These are phyloP conservation scores for Heliconius ethilla DNA, from an alignment of 2,888 invertebrate species.

Conservation along the genomic window DNA sequence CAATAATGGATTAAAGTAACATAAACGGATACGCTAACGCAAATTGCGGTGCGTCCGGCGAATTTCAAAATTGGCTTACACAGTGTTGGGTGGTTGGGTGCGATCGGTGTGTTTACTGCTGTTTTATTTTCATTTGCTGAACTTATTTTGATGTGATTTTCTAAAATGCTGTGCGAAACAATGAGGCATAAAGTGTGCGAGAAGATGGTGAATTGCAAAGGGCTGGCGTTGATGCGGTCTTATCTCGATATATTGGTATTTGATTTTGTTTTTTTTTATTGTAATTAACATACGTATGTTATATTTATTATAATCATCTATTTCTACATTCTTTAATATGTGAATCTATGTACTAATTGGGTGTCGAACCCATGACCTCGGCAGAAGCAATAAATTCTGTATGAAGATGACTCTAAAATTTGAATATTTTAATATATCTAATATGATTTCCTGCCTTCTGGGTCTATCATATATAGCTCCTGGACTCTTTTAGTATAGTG, in stretches of 20 bases:
- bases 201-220: constrained; percentile 72
- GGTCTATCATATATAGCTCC: background rate
- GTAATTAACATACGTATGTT: background rate
- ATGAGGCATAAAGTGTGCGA: constrained; percentile 72
- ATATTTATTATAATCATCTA: background rate
- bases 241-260: constrained; percentile 73
- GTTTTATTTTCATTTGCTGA: background rate
- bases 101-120: constrained; percentile 50
- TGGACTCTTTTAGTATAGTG: background rate
- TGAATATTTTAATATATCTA: background rate
- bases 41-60: constrained; percentile 69
- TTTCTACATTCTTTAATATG: background rate
- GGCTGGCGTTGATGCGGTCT: constrained; percentile 68
- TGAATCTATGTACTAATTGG: background rate
- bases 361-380: background rate
- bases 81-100: constrained; percentile 54
- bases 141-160: constrained; percentile 26
- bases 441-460: background rate
- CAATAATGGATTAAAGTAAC: constrained; percentile 43
- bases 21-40: constrained; percentile 48
- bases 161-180: constrained; percentile 70
- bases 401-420: background rate
- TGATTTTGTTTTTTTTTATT: constrained; percentile 17
- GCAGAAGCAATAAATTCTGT: background rate
- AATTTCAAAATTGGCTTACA: constrained; percentile 65